Base-by-base conservation (phyloP, 2,888 invertebrate genomes). In the Volucella bombylans region DNA sequence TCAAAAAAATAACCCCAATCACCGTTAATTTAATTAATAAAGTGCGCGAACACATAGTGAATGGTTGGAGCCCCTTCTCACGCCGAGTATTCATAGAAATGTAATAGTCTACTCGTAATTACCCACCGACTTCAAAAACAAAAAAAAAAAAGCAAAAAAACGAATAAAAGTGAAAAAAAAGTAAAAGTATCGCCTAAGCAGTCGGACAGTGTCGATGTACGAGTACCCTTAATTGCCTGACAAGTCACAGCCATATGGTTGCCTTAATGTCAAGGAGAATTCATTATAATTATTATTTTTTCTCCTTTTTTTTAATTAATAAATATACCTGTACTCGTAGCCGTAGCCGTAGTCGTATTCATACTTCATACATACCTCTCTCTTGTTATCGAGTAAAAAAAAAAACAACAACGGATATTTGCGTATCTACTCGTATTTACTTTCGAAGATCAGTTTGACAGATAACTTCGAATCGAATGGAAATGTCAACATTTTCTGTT, bases 21-120 rank as follows among this genome's bases (percentile, higher is more conserved):
- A 49, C 52, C 64, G 55, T 74, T 79, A 83, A 83, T 71, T 79
- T 79, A 79, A 83, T 79, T 79, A 79, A 83, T 74, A 79, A 74
- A 74, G 47, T 74, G 69, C 64, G 68, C 79, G 45, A 50, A 38
- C 31, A 31, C 31, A 39, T 43, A 62, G 52, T 38, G 47, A 45
- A 10, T 23, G 49, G 71, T 45, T 14, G 38, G 1, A 65, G 50
- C 39, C 72, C 52, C 59, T 59, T 4, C 59, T 64, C 39, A 45
- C 6, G 6, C 31, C 59, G 12, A 65, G 43, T 57, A 64, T 71
- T 31, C 31, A 31, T 6, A 6, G 31, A 68, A 59, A 45, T 65
- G 55, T 61, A 57, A 64, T 23, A 45, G 64, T 72, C 31, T 31
- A 31, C 31, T 31, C 31, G 68, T 69, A 83, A 79, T 83, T 79